A percentile compares a stretch with the other conserved stretches of the same genome.
Conservation (phyloP, 2,888 invertebrate genomes). For the Tetramorium bicarinatum region DNA sequence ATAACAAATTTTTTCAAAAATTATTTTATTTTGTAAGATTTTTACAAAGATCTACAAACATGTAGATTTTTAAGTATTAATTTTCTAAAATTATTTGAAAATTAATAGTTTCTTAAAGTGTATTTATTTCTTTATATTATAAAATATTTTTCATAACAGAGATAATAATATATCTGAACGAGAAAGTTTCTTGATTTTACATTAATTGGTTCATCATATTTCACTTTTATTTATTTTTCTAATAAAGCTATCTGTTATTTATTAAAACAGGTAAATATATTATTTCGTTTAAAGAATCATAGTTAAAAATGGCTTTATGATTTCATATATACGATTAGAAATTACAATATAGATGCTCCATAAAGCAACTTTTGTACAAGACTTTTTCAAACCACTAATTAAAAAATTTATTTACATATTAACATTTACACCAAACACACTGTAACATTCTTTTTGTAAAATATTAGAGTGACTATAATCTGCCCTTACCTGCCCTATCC, state of each 20-base stretch:
- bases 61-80: not conserved
- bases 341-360: not conserved
- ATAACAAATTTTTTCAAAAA: not conserved
- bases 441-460: constrained; percentile 5
- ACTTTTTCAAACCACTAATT: not conserved
- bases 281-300: too few species aligned
- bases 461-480: constrained; percentile 37
- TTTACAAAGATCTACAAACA: not conserved
- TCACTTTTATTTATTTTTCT: not conserved
- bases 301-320: not conserved
- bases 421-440: not conserved
- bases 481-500: constrained; percentile 71
- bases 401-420: not conserved
- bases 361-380: not conserved
- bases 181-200: not conserved
- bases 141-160: not conserved
- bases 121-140: not conserved
- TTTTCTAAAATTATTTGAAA: not conserved
- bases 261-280: too few species aligned
- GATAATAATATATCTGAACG: not conserved
- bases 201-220: not conserved
- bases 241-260: not conserved
- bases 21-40: constrained; percentile 6
- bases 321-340: not conserved
- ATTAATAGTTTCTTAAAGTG: not conserved